Conservation (phyloP, 1,140 invertebrate species). For the Drosophila equinoxialis region DNA sequence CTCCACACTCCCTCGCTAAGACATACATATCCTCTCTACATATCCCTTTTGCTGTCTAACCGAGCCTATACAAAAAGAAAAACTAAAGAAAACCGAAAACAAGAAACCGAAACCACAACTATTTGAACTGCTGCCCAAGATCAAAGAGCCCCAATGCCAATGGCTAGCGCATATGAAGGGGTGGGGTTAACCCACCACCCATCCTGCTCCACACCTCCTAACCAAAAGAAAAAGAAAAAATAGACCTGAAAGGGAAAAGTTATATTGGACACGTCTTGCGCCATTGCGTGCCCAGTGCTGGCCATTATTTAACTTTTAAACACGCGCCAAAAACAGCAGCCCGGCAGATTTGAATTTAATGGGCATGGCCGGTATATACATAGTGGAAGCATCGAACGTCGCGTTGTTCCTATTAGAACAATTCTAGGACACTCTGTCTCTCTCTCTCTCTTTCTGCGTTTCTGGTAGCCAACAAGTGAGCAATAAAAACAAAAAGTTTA, state of each 20-base stretch:
- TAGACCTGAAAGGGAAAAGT: constrained; percentile 56
- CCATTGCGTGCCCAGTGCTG: constrained; percentile 69
- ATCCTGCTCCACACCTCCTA: neutral
- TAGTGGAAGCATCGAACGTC: neutral
- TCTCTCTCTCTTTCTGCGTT: neutral
- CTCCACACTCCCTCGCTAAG: constrained; percentile 20
- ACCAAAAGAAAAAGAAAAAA: neutral
- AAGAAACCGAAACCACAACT: constrained; percentile 55
- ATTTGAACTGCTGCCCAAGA: constrained; percentile 74
- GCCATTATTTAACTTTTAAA: constrained; percentile 80
- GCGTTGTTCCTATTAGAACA: constrained; percentile 54
- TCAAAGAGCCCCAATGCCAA: constrained; percentile 54
- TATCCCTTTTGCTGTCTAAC: constrained; percentile 57
- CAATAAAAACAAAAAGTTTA: constrained; percentile 78
- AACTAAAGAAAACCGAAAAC: constrained; percentile 4
- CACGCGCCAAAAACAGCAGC: constrained; percentile 69
- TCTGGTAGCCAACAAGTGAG: constrained; percentile 71
- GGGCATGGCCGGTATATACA: constrained; percentile 39
- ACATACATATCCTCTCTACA: constrained; percentile 46
- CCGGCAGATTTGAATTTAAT: constrained; percentile 77
- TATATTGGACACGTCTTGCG: constrained; percentile 79
- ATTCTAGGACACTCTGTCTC: neutral
- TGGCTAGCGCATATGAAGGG: constrained; percentile 26
- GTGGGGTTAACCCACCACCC: neutral
- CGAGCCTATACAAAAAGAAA: constrained; percentile 41